Conservation (phyloP, 2,113 vertebrate genomes). For the Periophthalmus modestus region DNA sequence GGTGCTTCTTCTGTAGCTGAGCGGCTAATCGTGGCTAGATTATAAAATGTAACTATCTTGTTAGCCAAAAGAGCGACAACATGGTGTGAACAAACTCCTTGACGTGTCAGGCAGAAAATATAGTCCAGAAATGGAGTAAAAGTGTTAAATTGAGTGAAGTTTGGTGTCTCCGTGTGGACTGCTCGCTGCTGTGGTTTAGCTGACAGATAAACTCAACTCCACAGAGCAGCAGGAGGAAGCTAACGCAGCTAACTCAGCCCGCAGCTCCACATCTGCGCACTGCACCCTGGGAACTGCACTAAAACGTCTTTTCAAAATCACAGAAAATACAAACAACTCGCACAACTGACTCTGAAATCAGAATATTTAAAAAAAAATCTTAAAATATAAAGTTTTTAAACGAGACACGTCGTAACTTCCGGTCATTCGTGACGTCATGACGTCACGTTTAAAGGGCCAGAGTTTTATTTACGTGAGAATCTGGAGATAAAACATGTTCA, state of each 20-base stretch:
- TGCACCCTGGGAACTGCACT: slow-evolving; percentile 64
- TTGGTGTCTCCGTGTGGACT: slow-evolving; percentile 36
- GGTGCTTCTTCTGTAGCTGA: slow-evolving; percentile 55
- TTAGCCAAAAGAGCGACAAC: slow-evolving; percentile 75
- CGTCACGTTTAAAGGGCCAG: no score
- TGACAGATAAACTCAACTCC: slow-evolving; percentile 54
- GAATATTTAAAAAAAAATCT: not conserved
- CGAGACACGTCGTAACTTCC: not conserved
- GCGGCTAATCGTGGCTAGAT: slow-evolving; percentile 55
- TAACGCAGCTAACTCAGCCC: slow-evolving; percentile 22
- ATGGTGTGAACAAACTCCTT: slow-evolving; percentile 64
- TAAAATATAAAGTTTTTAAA: not conserved
- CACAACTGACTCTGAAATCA: not conserved
- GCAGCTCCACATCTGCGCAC: slow-evolving; percentile 44
- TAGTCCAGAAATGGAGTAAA: slow-evolving; percentile 30
- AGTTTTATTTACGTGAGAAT: not conserved
- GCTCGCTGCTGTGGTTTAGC: slow-evolving; percentile 58
- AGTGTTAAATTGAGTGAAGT: slow-evolving; percentile 41
- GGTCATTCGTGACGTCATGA: not conserved
- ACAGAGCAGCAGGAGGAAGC: not conserved
- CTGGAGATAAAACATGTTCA: not conserved
- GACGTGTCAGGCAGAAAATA: slow-evolving; percentile 12
- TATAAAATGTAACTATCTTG: slow-evolving; percentile 62
- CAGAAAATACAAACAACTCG: not conserved
- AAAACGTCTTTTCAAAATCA: slow-evolving; percentile 27